A percentile compares a stretch with the other conserved stretches of the same genome.
Evolutionary conservation across 1,140 invertebrate genomes (phyloP).

Genomic region (Megathymus violae): DNA sequence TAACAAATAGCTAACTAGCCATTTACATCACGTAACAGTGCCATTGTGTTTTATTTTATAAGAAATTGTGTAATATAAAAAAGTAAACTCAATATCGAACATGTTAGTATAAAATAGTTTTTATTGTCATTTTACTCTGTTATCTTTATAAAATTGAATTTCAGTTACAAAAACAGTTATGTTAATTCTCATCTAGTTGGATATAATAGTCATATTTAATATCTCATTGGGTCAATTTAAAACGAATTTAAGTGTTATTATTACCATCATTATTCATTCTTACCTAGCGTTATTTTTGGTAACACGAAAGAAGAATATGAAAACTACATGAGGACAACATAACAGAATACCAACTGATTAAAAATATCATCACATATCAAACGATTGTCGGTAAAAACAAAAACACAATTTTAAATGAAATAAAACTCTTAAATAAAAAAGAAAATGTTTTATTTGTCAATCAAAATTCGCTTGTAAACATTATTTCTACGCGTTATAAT

Average conservation of each 20-base stretch:
- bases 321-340: no score
- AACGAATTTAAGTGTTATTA: no score
- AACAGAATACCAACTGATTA: no score
- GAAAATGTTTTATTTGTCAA: constrained; percentile 37
- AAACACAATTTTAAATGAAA: constrained; percentile 44
- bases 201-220: no score
- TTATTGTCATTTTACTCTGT: not conserved
- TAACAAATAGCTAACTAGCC: constrained; percentile 41
- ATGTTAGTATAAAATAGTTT: constrained; percentile 9
- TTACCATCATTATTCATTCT: no score
- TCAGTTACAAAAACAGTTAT: not conserved
- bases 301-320: no score
- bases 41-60: constrained; percentile 54
- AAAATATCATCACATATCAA: constrained; percentile 23
- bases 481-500: not conserved
- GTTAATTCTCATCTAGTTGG: no score
- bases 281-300: no score
- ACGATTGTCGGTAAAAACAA: constrained; percentile 24
- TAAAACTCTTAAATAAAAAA: constrained; percentile 35
- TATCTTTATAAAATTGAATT: not conserved
- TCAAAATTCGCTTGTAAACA: not conserved
- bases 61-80: constrained; percentile 31
- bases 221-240: no score
- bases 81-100: constrained; percentile 3
- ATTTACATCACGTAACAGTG: constrained; percentile 56